These are phyloP conservation scores for Caenorhabditis wallacei DNA, from an alignment of 2,888 invertebrate genomes.

Conservation along the genomic window DNA sequence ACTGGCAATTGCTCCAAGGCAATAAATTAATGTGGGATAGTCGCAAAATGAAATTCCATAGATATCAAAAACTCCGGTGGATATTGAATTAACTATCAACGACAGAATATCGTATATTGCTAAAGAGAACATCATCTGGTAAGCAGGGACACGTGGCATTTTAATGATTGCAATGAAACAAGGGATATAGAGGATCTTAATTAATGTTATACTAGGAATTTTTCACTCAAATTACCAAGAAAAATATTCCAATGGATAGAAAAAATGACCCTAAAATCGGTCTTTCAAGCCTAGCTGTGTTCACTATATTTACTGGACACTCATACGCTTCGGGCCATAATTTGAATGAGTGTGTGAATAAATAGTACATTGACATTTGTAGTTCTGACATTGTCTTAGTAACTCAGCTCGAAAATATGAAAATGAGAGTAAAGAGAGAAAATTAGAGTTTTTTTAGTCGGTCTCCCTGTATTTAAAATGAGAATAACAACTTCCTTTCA, in stretches of 20 bases:
- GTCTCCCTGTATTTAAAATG: too few relatives aligned
- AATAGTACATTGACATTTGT: too few relatives aligned
- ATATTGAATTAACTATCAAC: slow-evolving; percentile 9
- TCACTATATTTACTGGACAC: too few relatives aligned
- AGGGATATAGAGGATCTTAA: slow-evolving; percentile 11
- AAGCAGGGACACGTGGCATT: slow-evolving; percentile 7
- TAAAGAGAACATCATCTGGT: slow-evolving; percentile 24
- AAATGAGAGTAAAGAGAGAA: too few relatives aligned
- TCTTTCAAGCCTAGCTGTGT: background rate
- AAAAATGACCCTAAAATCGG: slow-evolving; percentile 1
- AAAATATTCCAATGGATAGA: slow-evolving; percentile 12
- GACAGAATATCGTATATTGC: slow-evolving; percentile 20
- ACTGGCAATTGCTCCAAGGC: slow-evolving; percentile 2
- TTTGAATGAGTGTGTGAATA: too few relatives aligned
- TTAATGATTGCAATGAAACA: slow-evolving; percentile 14
- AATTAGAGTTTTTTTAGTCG: too few relatives aligned
- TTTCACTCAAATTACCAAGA: slow-evolving; percentile 3
- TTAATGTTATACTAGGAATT: too few relatives aligned
- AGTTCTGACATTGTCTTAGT: too few relatives aligned
- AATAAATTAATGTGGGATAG: background rate
- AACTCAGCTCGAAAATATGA: too few relatives aligned
- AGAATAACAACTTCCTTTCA: too few relatives aligned
- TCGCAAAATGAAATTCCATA: slow-evolving; percentile 22
- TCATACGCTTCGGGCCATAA: too few relatives aligned
- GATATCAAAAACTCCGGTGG: slow-evolving; percentile 37